Conservation (phyloP, 2,113 vertebrate species). For the Centropus unirufus region DNA sequence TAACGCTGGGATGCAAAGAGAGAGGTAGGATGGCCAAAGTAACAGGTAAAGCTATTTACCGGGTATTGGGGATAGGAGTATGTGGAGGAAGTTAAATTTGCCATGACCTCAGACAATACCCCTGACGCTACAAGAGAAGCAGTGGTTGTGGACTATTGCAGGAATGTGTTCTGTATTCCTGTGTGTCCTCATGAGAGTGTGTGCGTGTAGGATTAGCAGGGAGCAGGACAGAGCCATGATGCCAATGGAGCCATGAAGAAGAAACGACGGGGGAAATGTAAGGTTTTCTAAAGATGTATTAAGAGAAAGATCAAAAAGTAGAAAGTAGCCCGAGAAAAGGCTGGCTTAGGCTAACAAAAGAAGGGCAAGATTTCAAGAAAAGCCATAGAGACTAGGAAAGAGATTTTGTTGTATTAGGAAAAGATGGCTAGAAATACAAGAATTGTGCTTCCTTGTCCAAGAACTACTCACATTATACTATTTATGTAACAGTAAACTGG, state of each 20-base stretch:
- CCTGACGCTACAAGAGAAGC: neutral
- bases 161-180: neutral
- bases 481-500: conserved; percentile 27
- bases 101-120: neutral
- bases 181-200: too few relatives aligned
- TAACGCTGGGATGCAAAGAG: neutral
- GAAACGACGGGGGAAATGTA: neutral
- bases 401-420: conserved; percentile 1
- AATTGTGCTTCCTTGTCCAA: neutral
- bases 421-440: conserved; percentile 8
- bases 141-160: neutral
- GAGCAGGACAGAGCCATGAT: neutral
- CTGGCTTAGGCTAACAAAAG: neutral
- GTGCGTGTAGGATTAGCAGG: neutral
- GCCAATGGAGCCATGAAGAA: neutral
- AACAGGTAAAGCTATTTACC: neutral
- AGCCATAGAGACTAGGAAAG: neutral
- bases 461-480: conserved; percentile 18
- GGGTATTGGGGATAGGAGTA: neutral
- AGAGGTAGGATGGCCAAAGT: neutral
- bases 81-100: neutral
- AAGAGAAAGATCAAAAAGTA: neutral
- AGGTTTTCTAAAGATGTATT: neutral
- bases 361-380: conserved; percentile 11
- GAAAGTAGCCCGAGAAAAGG: neutral